A percentile compares a stretch with the other conserved stretches of the same genome.
These are phyloP conservation scores for Sarcophaga rosellei DNA, from an alignment of 2,888 invertebrate genomes.

Conservation along the genomic window DNA sequence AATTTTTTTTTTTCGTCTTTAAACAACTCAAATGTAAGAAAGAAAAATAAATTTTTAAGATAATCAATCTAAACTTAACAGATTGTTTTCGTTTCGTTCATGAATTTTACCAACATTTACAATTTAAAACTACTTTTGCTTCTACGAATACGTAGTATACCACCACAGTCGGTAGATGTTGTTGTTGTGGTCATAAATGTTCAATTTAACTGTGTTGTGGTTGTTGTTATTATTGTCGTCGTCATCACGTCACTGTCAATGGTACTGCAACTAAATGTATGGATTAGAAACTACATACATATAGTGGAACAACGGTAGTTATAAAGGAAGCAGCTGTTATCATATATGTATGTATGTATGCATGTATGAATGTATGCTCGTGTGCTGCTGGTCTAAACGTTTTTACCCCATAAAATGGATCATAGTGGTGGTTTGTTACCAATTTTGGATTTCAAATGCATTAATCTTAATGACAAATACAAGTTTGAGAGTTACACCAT, in stretches of 20 bases:
- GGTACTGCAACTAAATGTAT: constrained; percentile 32
- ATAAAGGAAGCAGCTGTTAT: constrained; percentile 56
- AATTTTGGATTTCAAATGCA: constrained; percentile 56
- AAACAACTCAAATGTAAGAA: constrained; percentile 1
- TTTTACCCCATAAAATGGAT: too few relatives aligned
- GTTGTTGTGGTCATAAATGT: neutral
- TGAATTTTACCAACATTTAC: constrained; percentile 14
- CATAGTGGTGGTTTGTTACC: constrained; percentile 54
- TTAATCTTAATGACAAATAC: constrained; percentile 64
- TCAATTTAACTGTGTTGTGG: neutral
- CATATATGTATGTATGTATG: constrained; percentile 14
- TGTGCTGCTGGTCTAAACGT: neutral
- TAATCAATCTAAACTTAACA: constrained; percentile 58
- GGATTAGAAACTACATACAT: neutral
- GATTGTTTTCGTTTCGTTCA: constrained; percentile 36
- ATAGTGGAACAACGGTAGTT: constrained; percentile 14
- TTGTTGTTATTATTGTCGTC: constrained; percentile 20
- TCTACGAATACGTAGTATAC: neutral
- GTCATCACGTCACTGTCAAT: constrained; percentile 10
- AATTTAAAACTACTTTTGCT: constrained; percentile 7
- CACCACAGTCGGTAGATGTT: neutral
- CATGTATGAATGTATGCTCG: neutral
- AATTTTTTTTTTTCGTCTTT: constrained; percentile 11
- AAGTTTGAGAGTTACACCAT: constrained; percentile 1
- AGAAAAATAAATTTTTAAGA: constrained; percentile 39